Percentiles rank a stretch among this genome's conserved stretches.
phyloP scores from a whole-genome alignment of 2,888 invertebrate species.

The Monochamus alternatus region DNA sequence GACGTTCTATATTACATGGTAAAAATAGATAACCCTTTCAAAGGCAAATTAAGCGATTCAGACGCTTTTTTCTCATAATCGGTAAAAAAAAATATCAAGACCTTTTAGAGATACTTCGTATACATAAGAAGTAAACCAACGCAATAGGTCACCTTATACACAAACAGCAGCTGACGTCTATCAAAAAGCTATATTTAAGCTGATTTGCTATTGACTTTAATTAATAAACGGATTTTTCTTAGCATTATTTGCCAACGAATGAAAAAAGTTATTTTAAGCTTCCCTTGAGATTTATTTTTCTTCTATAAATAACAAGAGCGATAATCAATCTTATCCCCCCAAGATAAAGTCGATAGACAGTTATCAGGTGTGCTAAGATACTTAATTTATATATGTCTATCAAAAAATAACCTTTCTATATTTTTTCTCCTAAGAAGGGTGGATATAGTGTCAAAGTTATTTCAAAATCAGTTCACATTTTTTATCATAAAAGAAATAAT shows the following conservation, averaged over 20 bases:
- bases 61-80: too few relatives aligned
- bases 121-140: too few relatives aligned
- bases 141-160: too few relatives aligned
- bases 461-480: neutral
- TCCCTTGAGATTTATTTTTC: slow-evolving; percentile 1
- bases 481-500: too few relatives aligned
- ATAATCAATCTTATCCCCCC: slow-evolving; percentile 26
- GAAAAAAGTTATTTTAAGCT: neutral
- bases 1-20: too few relatives aligned
- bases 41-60: too few relatives aligned
- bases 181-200: too few relatives aligned
- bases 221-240: neutral
- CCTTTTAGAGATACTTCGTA: too few relatives aligned
- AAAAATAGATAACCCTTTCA: too few relatives aligned
- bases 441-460: neutral
- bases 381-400: slow-evolving; percentile 34
- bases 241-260: neutral
- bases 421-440: neutral
- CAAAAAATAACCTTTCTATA: slow-evolving; percentile 5
- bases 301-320: neutral
- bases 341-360: slow-evolving; percentile 25
- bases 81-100: too few relatives aligned
- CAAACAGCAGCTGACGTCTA: too few relatives aligned
- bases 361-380: slow-evolving; percentile 34
- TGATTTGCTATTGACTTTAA: neutral